phyloP scores from a whole-genome alignment of 1,140 invertebrate genomes.

The Zaprionus camerounensis region DNA sequence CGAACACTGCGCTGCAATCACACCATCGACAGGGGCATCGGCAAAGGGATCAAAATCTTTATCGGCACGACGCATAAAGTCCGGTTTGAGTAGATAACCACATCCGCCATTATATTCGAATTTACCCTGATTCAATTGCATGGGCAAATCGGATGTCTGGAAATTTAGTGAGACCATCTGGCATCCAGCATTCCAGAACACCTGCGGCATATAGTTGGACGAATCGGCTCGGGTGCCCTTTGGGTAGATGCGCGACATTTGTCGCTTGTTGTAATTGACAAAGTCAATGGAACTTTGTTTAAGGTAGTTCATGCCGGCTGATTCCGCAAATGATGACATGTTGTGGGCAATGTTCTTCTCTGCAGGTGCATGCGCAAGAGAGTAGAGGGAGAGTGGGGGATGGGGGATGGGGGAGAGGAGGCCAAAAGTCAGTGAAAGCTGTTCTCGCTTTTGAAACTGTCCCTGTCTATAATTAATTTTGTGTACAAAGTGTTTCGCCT shows the following conservation, averaged over 20 bases:
- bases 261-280: slow-evolving; percentile 99
- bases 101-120: slow-evolving; percentile 99
- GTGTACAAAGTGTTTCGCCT: not conserved
- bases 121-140: slow-evolving; percentile 99
- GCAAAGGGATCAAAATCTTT: slow-evolving; percentile 99
- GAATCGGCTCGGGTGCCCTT: slow-evolving; percentile 99
- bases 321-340: slow-evolving; percentile 99
- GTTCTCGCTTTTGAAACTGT: not conserved
- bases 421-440: not conserved
- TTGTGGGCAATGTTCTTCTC: slow-evolving; percentile 98
- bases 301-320: slow-evolving; percentile 96
- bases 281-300: slow-evolving; percentile 99
- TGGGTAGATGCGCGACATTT: slow-evolving; percentile 99
- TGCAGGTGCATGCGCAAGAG: slow-evolving; percentile 83
- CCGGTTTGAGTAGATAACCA: slow-evolving; percentile 98
- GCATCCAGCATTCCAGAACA: slow-evolving; percentile 96
- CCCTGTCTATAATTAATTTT: not conserved
- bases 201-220: slow-evolving; percentile 99
- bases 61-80: slow-evolving; percentile 99
- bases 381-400: not conserved
- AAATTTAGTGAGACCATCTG: slow-evolving; percentile 99
- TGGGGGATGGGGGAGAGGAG: not conserved
- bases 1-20: slow-evolving; percentile 99
- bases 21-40: slow-evolving; percentile 99
- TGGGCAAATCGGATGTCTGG: slow-evolving; percentile 99